Percentiles rank a stretch among this genome's conserved stretches.
Evolutionary conservation across 2,888 invertebrate species (phyloP).

Genomic region (Corythucha ciliata): DNA sequence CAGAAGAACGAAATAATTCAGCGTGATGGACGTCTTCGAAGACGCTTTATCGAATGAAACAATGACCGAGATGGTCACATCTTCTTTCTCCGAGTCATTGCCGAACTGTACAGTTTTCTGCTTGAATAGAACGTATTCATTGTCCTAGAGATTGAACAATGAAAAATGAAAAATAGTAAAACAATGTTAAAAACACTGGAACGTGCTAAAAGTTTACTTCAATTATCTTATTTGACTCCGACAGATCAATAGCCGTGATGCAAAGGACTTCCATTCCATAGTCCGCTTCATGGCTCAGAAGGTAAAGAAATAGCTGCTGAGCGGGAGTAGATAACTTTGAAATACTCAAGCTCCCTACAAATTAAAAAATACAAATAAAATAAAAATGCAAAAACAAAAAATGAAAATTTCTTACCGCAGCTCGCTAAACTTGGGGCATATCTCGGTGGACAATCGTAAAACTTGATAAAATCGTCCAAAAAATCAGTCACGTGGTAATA

Average conservation of each 20-base stretch:
- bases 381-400: neutral
- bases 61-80: constrained; percentile 58
- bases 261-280: constrained; percentile 58
- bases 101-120: constrained; percentile 49
- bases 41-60: constrained; percentile 47
- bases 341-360: too few species aligned
- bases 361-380: too few species aligned
- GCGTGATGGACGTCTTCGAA: constrained; percentile 41
- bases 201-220: constrained; percentile 1
- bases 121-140: constrained; percentile 56
- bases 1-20: constrained; percentile 53
- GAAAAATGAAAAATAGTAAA: neutral
- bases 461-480: constrained; percentile 64
- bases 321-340: constrained; percentile 52
- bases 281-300: constrained; percentile 55
- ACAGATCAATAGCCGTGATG: constrained; percentile 44
- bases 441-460: constrained; percentile 66
- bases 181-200: neutral
- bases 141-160: constrained; percentile 37
- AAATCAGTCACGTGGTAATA: constrained; percentile 62
- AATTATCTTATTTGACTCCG: constrained; percentile 7
- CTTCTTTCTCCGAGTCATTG: constrained; percentile 51
- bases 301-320: constrained; percentile 57
- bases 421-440: constrained; percentile 67
- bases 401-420: constrained; percentile 47